These are phyloP conservation scores for Brachionus rubens DNA, from an alignment of 1,140 invertebrate genomes.

Conservation along the genomic window DNA sequence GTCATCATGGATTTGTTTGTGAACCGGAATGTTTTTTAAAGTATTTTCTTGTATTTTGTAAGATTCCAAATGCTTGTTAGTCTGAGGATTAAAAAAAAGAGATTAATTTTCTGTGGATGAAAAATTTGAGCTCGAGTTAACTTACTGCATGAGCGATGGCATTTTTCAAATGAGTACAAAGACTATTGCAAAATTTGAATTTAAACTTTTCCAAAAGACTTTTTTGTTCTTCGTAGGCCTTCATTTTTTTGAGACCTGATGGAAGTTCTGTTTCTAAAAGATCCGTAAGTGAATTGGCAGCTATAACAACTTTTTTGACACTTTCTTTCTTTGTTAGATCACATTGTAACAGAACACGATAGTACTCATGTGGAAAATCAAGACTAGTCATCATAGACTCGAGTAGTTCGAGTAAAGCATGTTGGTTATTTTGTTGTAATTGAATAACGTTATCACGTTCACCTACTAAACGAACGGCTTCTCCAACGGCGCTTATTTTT, in stretches of 20 bases:
- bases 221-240: slow-evolving; percentile 28
- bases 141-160: slow-evolving; percentile 37
- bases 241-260: slow-evolving; percentile 29
- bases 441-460: slow-evolving; percentile 39
- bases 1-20: slow-evolving; percentile 29
- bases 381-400: not conserved
- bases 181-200: slow-evolving; percentile 30
- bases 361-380: slow-evolving; percentile 30
- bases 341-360: not conserved
- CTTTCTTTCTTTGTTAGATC: slow-evolving; percentile 11
- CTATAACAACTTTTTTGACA: not conserved
- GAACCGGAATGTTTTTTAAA: not conserved
- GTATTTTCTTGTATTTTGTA: slow-evolving; percentile 12
- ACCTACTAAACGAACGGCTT: slow-evolving; percentile 23
- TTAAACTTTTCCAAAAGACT: slow-evolving; percentile 16
- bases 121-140: not conserved
- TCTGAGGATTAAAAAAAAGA: not conserved
- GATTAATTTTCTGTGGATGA: not conserved
- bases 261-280: slow-evolving; percentile 11
- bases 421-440: slow-evolving; percentile 30
- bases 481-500: slow-evolving; percentile 37
- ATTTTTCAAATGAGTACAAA: slow-evolving; percentile 26
- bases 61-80: slow-evolving; percentile 40
- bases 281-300: not conserved
- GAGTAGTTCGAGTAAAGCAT: not conserved